A percentile compares a stretch with the other conserved stretches of the same genome.
phyloP scores from a whole-genome alignment of 2,113 vertebrate genomes.

The Pterocles orientalis region DNA sequence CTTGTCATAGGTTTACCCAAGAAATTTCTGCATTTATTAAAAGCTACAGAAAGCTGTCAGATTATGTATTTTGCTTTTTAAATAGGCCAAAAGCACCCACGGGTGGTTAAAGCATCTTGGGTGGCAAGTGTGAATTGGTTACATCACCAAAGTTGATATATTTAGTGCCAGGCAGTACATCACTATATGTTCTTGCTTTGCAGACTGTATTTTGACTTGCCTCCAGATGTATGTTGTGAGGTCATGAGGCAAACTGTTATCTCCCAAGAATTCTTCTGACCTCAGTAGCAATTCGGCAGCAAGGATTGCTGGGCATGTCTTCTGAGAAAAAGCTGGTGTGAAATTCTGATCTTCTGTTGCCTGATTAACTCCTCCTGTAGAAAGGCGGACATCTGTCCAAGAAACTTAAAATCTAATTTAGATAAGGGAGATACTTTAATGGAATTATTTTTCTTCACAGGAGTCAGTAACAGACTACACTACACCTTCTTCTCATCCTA shows the following conservation, averaged over 20 bases:
- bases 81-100: neutral
- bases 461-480: constrained; percentile 98
- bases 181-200: neutral
- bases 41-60: neutral
- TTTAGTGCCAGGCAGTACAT: neutral
- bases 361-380: neutral
- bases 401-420: neutral
- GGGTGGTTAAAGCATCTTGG: neutral
- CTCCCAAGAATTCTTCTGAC: neutral
- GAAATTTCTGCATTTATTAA: neutral
- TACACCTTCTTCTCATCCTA: constrained; percentile 92
- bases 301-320: neutral
- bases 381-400: neutral
- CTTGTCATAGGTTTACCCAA: neutral
- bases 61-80: neutral
- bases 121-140: neutral
- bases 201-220: neutral
- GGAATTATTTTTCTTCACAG: constrained; percentile 76
- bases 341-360: neutral
- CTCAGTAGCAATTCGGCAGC: neutral
- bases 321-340: neutral
- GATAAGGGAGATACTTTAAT: constrained; percentile 61
- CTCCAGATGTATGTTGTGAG: neutral
- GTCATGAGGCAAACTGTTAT: neutral
- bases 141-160: neutral